Evolutionary conservation across 2,113 vertebrate genomes (phyloP).

Genomic region (Mesitornis unicolor): DNA sequence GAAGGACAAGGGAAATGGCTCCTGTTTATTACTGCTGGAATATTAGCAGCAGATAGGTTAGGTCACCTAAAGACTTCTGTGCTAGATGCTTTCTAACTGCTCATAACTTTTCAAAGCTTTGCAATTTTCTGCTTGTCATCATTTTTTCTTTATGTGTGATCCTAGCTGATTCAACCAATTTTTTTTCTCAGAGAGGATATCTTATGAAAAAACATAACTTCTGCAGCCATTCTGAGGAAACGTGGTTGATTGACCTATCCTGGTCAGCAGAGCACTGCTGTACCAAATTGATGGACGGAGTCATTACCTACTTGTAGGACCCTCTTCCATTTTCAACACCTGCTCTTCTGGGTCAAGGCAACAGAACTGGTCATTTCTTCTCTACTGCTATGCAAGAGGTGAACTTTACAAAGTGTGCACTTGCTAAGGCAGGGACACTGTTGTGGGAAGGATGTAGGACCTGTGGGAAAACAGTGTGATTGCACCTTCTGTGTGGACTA

Average conservation of each 20-base stretch:
- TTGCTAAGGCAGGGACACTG: neutral
- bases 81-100: neutral
- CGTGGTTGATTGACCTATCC: neutral
- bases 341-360: neutral
- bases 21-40: slow-evolving; percentile 15
- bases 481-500: neutral
- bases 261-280: neutral
- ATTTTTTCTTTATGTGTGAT: slow-evolving; percentile 2
- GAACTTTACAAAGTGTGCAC: neutral
- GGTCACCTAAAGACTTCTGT: neutral
- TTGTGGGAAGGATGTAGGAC: neutral
- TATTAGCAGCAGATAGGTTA: neutral
- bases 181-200: neutral
- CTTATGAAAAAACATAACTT: neutral
- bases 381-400: neutral
- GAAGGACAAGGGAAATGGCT: neutral
- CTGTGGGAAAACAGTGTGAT: neutral
- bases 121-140: slow-evolving; percentile 49
- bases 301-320: neutral
- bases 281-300: neutral
- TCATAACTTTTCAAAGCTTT: slow-evolving; percentile 10
- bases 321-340: neutral
- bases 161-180: neutral
- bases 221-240: neutral
- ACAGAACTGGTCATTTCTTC: neutral